Base-by-base conservation (phyloP, 2,888 invertebrate species). In the Perizoma flavofasciatum region DNA sequence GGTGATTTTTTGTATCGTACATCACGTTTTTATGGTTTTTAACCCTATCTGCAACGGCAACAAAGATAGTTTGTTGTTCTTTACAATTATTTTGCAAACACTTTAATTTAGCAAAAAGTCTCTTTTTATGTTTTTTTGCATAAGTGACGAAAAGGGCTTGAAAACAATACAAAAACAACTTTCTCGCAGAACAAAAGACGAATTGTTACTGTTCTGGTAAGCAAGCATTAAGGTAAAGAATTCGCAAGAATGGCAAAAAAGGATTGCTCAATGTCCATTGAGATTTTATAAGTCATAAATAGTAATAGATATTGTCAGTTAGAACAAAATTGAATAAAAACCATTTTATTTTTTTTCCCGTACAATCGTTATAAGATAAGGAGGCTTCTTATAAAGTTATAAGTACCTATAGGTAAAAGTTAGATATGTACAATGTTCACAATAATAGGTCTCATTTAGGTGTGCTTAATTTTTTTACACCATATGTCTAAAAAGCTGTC, bases 91-190 rank as follows among this genome's bases (percentile, higher is more conserved):
- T 65, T 68, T 53, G 52, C 59, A 62, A 67, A 68, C 66, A 68
- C 50, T 41, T 34, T n/a, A 49, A 48, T 22, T 59, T 55, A 58
- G 59, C 57, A 56, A 66, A 61, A 62, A 59, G 10, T 33, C 1
- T 49, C 44, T 52, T 52, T 51, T 55, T 62, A 65, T 68, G 55
- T 51, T 37, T 52, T 55, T 69, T 66, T 74, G 78, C 82, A 85
- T 82, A 83, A 83, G 68, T 72, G 57, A 66, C 67, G 70, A 72
- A 88, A 88, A 83, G 89, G 88, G 82, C 88, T 89, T 76, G 77
- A 75, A 80, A 77, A 78, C 50, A 46, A 81, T 73, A 51, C 73
- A 82, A 83, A 67, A 67, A 74, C 73, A 75, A 88, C 89, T 89
- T 89, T 90, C 88, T 74, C 84, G 65, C 52, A 71, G 71, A 78